Evolutionary conservation across 2,113 vertebrate species (phyloP), one percentile per base, ranked within the genome.

Genomic region (Amazona vittata): DNA sequence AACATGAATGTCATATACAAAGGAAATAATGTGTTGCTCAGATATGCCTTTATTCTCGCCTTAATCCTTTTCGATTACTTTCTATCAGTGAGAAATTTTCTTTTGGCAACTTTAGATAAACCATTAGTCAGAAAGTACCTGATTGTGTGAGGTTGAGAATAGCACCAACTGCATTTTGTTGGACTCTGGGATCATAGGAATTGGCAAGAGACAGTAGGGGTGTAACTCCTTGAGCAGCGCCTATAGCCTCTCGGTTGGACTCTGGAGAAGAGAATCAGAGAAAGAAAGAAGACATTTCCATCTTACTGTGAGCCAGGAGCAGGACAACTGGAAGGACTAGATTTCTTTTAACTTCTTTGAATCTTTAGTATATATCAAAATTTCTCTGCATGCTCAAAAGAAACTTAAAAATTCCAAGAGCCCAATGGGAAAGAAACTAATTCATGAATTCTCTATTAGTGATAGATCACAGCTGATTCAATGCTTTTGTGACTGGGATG

Each of bases 121-220:
- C 17, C 25, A 17, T 68, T 47, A 70, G 21, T 79, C 49, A 10
- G 3, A 71, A 93, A 52, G 55, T 89, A 99, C 98, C 98, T 97
- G 98, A 98, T 91, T 95, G 98, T 43, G 98, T 98, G 89, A 99
- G 98, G 49, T 98, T 98, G 50, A 98, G 96, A 90, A 99, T 96
- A 79, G 98, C 98, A 93, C 98, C 98, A 44, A 98, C 97, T 76
- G 98, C 98, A 37, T 98, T 98, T 92, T 97, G 98, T 55, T 99
- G 98, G n/a, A 98, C 97, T 78, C 96, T 97, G 11, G 98, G 97
- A 88, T 99, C 98, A 11, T 94, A 98, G 68, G 98, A 98, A 49
- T 97, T 98, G 70, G 98, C 98, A 91, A 99, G 95, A 82, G 97
- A 97, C 53, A 98, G 83, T 5, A 99, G 83, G 15, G 98, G 98